phyloP scores from a whole-genome alignment of 2,888 invertebrate species.

The Drosophila anomalata region DNA sequence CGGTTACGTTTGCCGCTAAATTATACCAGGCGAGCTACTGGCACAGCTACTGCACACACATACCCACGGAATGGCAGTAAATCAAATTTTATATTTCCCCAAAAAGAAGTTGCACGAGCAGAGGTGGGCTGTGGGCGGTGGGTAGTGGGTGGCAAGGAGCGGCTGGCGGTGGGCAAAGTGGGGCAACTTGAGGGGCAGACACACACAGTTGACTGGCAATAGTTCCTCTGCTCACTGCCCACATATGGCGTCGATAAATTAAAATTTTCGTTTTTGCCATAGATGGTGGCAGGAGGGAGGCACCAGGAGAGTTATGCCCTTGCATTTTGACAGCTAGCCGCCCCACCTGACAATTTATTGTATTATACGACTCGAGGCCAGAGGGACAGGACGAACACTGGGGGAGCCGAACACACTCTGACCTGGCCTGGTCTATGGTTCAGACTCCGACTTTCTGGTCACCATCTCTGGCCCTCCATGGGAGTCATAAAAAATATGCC shows the following conservation, averaged over 20 bases:
- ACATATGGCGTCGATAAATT: slow-evolving; percentile 83
- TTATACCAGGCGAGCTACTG: slow-evolving; percentile 56
- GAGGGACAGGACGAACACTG: slow-evolving; percentile 6
- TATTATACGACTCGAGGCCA: slow-evolving; percentile 68
- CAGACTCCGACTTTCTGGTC: slow-evolving; percentile 34
- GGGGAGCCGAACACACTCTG: slow-evolving; percentile 51
- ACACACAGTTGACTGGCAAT: slow-evolving; percentile 50
- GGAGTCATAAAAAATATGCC: slow-evolving; percentile 73
- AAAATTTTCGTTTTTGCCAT: slow-evolving; percentile 73
- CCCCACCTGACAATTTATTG: slow-evolving; percentile 77
- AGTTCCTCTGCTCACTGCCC: slow-evolving; percentile 73
- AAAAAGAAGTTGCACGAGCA: slow-evolving; percentile 59
- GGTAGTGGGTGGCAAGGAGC: neutral
- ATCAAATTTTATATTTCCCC: slow-evolving; percentile 83
- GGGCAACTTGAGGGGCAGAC: slow-evolving; percentile 52
- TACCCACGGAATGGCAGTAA: slow-evolving; percentile 74
- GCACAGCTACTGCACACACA: slow-evolving; percentile 33
- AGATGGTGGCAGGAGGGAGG: slow-evolving; percentile 9
- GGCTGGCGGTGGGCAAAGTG: neutral
- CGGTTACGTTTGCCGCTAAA: slow-evolving; percentile 71
- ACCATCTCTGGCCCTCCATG: slow-evolving; percentile 26
- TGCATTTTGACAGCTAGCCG: slow-evolving; percentile 73
- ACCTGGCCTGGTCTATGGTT: slow-evolving; percentile 50
- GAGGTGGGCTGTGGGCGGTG: slow-evolving; percentile 6
- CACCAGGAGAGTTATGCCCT: slow-evolving; percentile 56